Evolutionary conservation across 2,113 vertebrate genomes (phyloP).

Genomic region (Ursus arctos): DNA sequence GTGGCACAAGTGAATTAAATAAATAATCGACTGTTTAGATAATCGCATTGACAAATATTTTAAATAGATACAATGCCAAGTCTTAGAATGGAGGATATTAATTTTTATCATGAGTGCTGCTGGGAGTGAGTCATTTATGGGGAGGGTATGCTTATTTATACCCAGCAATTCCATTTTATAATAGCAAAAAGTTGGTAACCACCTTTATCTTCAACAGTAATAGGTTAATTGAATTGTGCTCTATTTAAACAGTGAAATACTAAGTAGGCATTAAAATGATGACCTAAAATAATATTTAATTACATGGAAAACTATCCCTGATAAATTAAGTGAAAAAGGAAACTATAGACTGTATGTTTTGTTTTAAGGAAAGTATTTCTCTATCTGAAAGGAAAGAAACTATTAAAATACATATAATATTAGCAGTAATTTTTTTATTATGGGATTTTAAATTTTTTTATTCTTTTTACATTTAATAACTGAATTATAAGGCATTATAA

Average conservation of each 20-base stretch:
- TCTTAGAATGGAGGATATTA: not conserved
- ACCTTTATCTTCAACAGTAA: not conserved
- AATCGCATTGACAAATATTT: slow-evolving; percentile 1
- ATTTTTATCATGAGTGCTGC: not conserved
- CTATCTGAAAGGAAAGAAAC: not conserved
- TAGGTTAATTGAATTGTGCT: not conserved
- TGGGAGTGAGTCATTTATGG: not conserved
- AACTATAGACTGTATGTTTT: not conserved
- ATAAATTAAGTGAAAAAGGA: not conserved
- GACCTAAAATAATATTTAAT: not conserved
- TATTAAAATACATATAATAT: not conserved
- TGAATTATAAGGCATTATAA: not conserved
- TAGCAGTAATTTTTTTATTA: not conserved
- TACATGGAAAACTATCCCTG: not conserved
- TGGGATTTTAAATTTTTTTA: not conserved
- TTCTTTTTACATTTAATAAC: not conserved
- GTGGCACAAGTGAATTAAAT: not conserved
- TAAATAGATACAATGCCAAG: not conserved
- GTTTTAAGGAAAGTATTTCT: not conserved
- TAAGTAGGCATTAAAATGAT: not conserved
- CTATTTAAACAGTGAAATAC: not conserved
- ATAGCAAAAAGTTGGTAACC: not conserved
- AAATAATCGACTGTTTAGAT: not conserved
- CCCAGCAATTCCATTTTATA: not conserved
- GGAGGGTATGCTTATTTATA: not conserved